Conservation (phyloP, 2,113 vertebrate species). For the Cynocephalus volans region DNA sequence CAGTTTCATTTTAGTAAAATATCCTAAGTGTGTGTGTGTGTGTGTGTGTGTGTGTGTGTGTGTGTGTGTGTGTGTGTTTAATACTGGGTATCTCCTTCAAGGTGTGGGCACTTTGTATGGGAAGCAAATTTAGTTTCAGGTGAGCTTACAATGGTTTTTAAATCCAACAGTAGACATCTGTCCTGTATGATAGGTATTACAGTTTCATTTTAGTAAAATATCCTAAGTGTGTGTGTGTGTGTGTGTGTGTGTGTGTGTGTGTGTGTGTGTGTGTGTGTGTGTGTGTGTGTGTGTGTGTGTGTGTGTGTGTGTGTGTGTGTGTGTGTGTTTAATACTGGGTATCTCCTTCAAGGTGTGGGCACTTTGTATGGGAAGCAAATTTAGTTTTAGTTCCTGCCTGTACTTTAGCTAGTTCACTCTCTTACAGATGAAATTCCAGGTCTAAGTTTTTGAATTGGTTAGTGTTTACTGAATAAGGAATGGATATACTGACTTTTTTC, state of each 20-base stretch:
- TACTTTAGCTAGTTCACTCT: background rate
- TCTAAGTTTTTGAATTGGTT: slow-evolving; percentile 31
- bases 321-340: background rate
- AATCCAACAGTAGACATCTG: background rate
- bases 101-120: background rate
- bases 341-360: background rate
- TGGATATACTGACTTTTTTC: slow-evolving; percentile 15
- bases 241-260: background rate
- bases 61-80: too few species aligned
- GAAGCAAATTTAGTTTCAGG: slow-evolving; percentile 40
- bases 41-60: background rate
- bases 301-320: background rate
- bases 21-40: background rate
- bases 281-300: too few species aligned
- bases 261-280: too few species aligned
- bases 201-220: slow-evolving; percentile 38
- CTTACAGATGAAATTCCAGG: slow-evolving; percentile 11
- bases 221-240: background rate
- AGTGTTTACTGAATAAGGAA: slow-evolving; percentile 58
- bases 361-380: slow-evolving; percentile 24
- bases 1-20: slow-evolving; percentile 32
- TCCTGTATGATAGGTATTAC: background rate
- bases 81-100: background rate
- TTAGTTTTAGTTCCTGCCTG: slow-evolving; percentile 15
- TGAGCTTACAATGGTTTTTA: slow-evolving; percentile 19